These are phyloP conservation scores for Aphrophora alni DNA, from an alignment of 2,888 invertebrate genomes.

Conservation along the genomic window DNA sequence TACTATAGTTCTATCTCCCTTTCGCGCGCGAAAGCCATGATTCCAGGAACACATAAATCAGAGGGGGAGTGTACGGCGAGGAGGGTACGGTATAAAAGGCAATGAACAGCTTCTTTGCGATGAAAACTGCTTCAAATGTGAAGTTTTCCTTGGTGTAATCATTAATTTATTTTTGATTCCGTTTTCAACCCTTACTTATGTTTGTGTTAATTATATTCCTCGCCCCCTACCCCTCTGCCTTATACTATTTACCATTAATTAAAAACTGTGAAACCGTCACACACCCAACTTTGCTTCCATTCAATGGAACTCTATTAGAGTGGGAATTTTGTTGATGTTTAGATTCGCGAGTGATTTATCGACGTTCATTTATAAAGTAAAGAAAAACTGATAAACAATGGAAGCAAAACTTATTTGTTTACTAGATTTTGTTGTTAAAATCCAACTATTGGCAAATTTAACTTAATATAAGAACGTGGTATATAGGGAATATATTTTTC, in stretches of 20 bases:
- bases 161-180: slow-evolving; percentile 32
- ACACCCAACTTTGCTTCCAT: not conserved
- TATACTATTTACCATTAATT: not conserved
- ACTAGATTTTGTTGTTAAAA: no score
- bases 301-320: not conserved
- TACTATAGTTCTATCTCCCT: slow-evolving; percentile 16
- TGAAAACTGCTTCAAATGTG: not conserved
- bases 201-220: slow-evolving; percentile 31
- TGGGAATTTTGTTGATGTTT: not conserved
- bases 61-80: not conserved
- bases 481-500: no score
- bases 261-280: not conserved
- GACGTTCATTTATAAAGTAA: not conserved
- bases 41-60: slow-evolving; percentile 29
- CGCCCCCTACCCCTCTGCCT: slow-evolving; percentile 16
- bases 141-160: slow-evolving; percentile 12
- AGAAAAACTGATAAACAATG: no score
- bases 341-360: not conserved
- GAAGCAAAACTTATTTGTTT: no score
- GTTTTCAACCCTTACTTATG: not conserved
- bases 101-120: slow-evolving; percentile 28
- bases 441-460: no score
- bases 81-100: slow-evolving; percentile 23
- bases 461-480: no score
- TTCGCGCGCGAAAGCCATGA: slow-evolving; percentile 9